Conservation (phyloP, 1,140 invertebrate species). For the Papilio machaon region DNA sequence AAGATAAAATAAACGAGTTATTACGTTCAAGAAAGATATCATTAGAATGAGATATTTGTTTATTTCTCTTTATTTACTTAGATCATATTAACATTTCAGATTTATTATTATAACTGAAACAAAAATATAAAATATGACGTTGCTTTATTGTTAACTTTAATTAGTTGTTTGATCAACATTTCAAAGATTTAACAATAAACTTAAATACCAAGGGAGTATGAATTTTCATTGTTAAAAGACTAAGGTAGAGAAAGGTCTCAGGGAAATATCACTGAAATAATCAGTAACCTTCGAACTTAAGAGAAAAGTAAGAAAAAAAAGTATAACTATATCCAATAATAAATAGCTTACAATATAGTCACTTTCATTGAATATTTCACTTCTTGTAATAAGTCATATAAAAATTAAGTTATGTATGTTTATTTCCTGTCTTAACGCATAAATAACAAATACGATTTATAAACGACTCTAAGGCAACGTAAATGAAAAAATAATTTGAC, state of each 20-base stretch:
- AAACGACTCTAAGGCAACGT: not conserved
- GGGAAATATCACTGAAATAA: not conserved
- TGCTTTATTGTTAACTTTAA: not conserved
- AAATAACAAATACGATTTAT: not conserved
- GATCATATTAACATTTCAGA: constrained; percentile 8
- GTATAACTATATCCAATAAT: too few relatives aligned
- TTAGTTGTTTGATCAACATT: constrained; percentile 16
- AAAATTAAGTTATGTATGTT: too few relatives aligned
- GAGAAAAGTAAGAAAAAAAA: not conserved
- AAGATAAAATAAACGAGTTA: constrained; percentile 52
- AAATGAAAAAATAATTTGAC: not conserved
- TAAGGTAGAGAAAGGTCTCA: not conserved
- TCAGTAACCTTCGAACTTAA: not conserved
- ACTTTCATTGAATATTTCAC: too few relatives aligned
- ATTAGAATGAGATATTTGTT: not conserved
- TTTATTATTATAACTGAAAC: not conserved
- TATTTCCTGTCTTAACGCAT: not conserved
- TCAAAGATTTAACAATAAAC: not conserved
- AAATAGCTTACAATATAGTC: too few relatives aligned
- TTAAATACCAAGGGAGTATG: not conserved
- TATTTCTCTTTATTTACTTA: constrained; percentile 4
- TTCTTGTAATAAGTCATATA: too few relatives aligned
- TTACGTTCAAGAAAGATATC: constrained; percentile 42
- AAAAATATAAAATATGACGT: not conserved
- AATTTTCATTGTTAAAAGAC: not conserved